A percentile compares a stretch with the other conserved stretches of the same genome.
These are phyloP conservation scores for Eupeodes luniger DNA, from an alignment of 2,888 invertebrate genomes.

Conservation along the genomic window DNA sequence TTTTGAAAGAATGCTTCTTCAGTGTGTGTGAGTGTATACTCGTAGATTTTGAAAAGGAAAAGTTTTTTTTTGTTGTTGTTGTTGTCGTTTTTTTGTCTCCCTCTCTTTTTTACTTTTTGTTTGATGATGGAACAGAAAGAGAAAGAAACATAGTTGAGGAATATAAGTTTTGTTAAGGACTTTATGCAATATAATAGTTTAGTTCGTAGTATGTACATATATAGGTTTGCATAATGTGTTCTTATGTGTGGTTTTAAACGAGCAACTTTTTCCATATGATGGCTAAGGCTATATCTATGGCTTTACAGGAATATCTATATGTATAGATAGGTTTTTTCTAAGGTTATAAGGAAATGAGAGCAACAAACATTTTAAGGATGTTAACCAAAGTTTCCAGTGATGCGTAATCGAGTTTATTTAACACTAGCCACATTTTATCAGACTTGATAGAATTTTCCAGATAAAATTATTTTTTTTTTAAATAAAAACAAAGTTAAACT, in stretches of 20 bases:
- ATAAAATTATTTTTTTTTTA: neutral
- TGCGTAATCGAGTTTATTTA: constrained; percentile 38
- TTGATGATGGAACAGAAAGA: neutral
- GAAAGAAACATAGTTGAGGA: constrained; percentile 15
- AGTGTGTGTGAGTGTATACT: neutral
- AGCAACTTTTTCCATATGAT: constrained; percentile 19
- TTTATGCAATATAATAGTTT: neutral
- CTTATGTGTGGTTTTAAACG: neutral
- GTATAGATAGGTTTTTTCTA: neutral
- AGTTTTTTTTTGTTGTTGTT: neutral
- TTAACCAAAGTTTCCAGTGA: constrained; percentile 10
- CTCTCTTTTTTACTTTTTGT: neutral
- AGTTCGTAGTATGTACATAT: neutral
- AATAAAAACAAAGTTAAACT: neutral
- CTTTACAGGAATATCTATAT: neutral
- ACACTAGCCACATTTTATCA: constrained; percentile 28
- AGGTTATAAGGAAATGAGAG: neutral
- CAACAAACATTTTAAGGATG: constrained; percentile 22
- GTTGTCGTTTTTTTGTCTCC: neutral
- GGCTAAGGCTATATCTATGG: too few species aligned
- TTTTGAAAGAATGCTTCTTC: constrained; percentile 39
- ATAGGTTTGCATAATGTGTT: neutral
- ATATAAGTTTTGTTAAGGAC: constrained; percentile 15
- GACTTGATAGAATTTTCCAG: constrained; percentile 10
- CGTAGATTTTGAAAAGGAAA: constrained; percentile 14